Base-by-base conservation (phyloP, 2,888 invertebrate genomes). In the Augiades crinisus region DNA sequence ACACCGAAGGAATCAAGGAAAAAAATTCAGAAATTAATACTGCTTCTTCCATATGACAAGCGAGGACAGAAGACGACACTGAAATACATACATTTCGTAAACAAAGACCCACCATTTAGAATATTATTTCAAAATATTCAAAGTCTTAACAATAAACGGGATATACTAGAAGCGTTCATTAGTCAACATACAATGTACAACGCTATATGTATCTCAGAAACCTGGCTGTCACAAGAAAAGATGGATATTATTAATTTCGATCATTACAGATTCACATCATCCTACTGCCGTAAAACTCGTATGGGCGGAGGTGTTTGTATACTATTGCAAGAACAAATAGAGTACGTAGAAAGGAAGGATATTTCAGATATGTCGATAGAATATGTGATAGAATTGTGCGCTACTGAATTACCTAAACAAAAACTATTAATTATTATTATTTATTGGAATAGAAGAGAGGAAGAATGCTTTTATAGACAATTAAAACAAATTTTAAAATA, bases 261-360 rank as follows among this genome's bases (percentile, higher is more conserved):
- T 4, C 46, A 49, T 3, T 57, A 56, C 17, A 38, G 13, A 0
- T 0, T 56, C 8, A 47, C 43, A 2, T 21, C 56, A 3, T 50
- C 22, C 2, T 60, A 22, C 21, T 55, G 58, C 17, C 54, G 60
- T 8, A 0, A 22, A 8, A 8, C 46, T 3, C 49, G 47, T 5
- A 45, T 14, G 8, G 58, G 58, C 2, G 62, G 59, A 2, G 62
- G 59, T 1, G 57, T 57, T 5, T 55, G 56, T 27, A 57, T 59
- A 10, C 2, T 57, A 1, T 2, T 57, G 1, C 44, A 49, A 33
- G 34, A 56, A 8, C 17, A 34, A 3, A 10, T 57, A 5, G 47
- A 59, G 22, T 58, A 27, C 34, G 13, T 5, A 7, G 53, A 58
- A 17, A 22, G 53, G 34, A 14, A 16, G 7, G 56, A 58, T 53